phyloP scores from a whole-genome alignment of 35 echinoderm and acorn worm species.

The Hemicentrotus pulcherrimus region DNA sequence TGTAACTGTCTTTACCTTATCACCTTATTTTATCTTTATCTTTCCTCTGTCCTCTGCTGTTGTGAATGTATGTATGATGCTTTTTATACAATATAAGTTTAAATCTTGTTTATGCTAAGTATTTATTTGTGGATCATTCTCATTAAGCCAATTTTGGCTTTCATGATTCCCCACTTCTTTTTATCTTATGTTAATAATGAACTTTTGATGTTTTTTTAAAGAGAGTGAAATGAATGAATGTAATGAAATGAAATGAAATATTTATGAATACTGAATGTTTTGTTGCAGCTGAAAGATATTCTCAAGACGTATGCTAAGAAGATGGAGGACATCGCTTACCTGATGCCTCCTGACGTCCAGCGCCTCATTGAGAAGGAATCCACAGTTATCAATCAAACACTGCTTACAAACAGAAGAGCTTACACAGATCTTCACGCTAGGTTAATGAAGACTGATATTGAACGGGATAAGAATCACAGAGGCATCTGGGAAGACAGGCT shows the following conservation, averaged over 20 bases:
- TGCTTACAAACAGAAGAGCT: slow-evolving; percentile 80
- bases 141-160: too few relatives aligned
- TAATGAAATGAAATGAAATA: neutral
- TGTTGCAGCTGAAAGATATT: slow-evolving; percentile 68
- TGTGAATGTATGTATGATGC: too few relatives aligned
- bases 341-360: slow-evolving; percentile 94
- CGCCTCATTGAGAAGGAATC: slow-evolving; percentile 90
- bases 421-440: slow-evolving; percentile 84
- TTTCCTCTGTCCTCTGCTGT: too few relatives aligned
- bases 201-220: too few relatives aligned
- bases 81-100: too few relatives aligned
- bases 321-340: slow-evolving; percentile 78
- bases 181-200: too few relatives aligned
- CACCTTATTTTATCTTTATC: too few relatives aligned
- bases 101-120: too few relatives aligned
- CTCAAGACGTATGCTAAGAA: slow-evolving; percentile 91
- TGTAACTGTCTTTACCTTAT: too few relatives aligned
- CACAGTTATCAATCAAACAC: slow-evolving; percentile 90
- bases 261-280: neutral
- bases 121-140: too few relatives aligned
- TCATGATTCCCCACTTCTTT: too few relatives aligned
- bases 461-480: slow-evolving; percentile 88
- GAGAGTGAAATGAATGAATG: too few relatives aligned
- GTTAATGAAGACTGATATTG: slow-evolving; percentile 94
- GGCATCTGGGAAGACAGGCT: slow-evolving; percentile 78